Percentiles rank a stretch among this genome's conserved stretches.
phyloP scores from a whole-genome alignment of 2,797 vertebrate species.

The Denticeps clupeoides region DNA sequence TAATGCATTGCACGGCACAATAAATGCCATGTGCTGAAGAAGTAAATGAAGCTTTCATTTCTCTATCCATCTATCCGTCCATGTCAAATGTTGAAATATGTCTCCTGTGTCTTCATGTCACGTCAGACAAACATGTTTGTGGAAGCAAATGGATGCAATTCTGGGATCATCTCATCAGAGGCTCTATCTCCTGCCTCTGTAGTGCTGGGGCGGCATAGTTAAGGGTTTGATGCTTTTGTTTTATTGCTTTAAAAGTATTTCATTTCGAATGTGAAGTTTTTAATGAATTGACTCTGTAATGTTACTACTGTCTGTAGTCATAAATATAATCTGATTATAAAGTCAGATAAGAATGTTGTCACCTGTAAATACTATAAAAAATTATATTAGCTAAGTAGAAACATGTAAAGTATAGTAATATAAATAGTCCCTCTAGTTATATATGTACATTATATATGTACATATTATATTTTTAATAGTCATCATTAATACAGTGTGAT shows the following conservation, averaged over 20 bases:
- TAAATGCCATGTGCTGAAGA: conserved; percentile 54
- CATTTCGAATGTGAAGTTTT: too few relatives aligned
- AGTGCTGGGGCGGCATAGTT: not conserved
- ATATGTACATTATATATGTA: too few relatives aligned
- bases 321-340: too few relatives aligned
- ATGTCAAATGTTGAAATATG: conserved; percentile 11
- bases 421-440: too few relatives aligned
- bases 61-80: conserved; percentile 34
- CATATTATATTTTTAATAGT: too few relatives aligned
- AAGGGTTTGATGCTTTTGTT: not conserved
- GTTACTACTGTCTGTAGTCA: too few relatives aligned
- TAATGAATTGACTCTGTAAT: not conserved
- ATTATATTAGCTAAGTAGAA: too few relatives aligned
- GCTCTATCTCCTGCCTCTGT: conserved; percentile 38
- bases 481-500: too few relatives aligned
- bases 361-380: too few relatives aligned
- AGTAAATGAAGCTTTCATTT: conserved; percentile 48
- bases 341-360: too few relatives aligned
- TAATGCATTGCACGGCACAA: conserved; percentile 55
- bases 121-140: not conserved
- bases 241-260: not conserved
- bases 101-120: conserved; percentile 28
- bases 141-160: conserved; percentile 41
- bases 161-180: conserved; percentile 36
- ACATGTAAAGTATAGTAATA: too few relatives aligned